A percentile compares a stretch with the other conserved stretches of the same genome.
phyloP scores from a whole-genome alignment of 2,113 vertebrate species.

The Pungitius pungitius region DNA sequence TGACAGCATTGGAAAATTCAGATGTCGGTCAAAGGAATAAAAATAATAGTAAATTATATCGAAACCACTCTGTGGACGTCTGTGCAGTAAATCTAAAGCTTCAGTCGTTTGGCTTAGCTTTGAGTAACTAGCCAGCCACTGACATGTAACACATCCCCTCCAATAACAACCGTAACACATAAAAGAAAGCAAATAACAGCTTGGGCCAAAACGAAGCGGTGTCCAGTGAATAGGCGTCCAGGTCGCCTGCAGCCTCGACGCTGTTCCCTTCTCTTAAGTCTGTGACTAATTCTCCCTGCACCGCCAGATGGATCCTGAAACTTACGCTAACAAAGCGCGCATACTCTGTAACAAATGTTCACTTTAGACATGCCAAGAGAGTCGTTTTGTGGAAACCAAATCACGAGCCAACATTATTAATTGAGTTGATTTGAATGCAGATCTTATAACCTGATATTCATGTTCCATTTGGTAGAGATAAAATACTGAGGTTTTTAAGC shows the following conservation, averaged over 20 bases:
- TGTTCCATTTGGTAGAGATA: constrained; percentile 40
- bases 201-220: constrained; percentile 5
- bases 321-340: constrained; percentile 65
- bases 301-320: constrained; percentile 69
- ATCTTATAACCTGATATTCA: constrained; percentile 49
- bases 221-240: constrained; percentile 28
- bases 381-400: constrained; percentile 54
- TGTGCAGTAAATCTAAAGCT: background rate
- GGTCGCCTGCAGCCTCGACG: constrained; percentile 20
- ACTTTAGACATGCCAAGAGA: constrained; percentile 66
- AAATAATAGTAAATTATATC: background rate
- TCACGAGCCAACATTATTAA: constrained; percentile 64
- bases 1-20: background rate
- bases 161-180: background rate
- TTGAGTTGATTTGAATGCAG: constrained; percentile 64
- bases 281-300: constrained; percentile 48
- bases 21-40: background rate
- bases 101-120: too few species aligned
- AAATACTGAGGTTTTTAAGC: constrained; percentile 1
- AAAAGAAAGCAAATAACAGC: background rate
- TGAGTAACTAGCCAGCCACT: background rate
- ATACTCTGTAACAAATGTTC: constrained; percentile 71
- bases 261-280: constrained; percentile 35
- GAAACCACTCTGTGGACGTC: background rate
- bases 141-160: background rate